Evolutionary conservation across 2,888 invertebrate species (phyloP).

Genomic region (Dryocosmus kuriphilus): DNA sequence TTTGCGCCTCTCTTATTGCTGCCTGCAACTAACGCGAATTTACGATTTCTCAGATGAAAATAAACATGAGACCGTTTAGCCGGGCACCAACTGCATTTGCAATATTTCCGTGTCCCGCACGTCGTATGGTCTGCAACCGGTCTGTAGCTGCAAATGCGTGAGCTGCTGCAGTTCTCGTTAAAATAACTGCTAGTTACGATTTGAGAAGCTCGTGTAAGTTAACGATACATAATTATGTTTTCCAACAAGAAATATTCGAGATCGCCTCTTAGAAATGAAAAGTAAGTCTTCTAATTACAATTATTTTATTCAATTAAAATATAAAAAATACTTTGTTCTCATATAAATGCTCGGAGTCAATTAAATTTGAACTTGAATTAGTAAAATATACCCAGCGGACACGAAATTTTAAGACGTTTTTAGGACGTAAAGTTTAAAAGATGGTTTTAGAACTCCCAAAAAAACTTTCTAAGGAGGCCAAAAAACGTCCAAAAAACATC

Average conservation of each 20-base stretch:
- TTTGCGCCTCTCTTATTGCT: not conserved
- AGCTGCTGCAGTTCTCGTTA: slow-evolving; percentile 65
- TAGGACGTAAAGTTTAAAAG: no score
- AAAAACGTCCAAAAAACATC: no score
- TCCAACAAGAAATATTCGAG: slow-evolving; percentile 35
- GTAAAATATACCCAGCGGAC: no score
- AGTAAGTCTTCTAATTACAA: no score
- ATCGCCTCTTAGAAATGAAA: not conserved
- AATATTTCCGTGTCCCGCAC: slow-evolving; percentile 62
- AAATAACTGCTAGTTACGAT: slow-evolving; percentile 68
- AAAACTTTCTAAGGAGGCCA: no score
- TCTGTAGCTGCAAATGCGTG: slow-evolving; percentile 58
- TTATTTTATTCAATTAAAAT: no score
- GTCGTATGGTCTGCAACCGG: slow-evolving; percentile 54
- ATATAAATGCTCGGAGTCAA: no score
- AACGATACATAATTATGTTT: slow-evolving; percentile 35
- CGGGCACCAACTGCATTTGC: slow-evolving; percentile 55
- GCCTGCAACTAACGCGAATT: slow-evolving; percentile 45
- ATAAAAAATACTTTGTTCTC: no score
- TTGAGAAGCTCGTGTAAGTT: slow-evolving; percentile 58
- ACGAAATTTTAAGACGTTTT: no score
- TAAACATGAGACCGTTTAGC: slow-evolving; percentile 65
- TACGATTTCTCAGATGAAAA: slow-evolving; percentile 68
- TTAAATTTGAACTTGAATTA: no score
- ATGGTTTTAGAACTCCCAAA: no score